A percentile compares a stretch with the other conserved stretches of the same genome.
Conservation (phyloP, 1,140 invertebrate genomes). For the Euwallacea fornicatus region DNA sequence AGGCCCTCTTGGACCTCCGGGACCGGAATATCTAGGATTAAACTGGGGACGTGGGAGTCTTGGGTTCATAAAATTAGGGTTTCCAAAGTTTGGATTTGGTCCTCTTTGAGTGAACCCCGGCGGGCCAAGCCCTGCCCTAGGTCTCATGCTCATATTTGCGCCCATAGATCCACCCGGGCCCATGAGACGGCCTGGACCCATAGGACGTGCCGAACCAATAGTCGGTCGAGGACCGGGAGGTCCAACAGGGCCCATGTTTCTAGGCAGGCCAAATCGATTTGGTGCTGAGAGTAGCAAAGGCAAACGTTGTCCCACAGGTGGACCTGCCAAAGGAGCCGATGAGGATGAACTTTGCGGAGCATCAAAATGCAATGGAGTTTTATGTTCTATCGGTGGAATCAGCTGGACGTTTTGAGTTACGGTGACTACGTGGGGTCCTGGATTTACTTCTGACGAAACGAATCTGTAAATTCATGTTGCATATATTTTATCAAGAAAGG, state of each 20-base stretch:
- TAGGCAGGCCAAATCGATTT: neutral
- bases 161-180: too few species aligned
- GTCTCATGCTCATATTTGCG: neutral
- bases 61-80: conserved; percentile 1
- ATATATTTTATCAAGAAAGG: too few species aligned
- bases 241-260: neutral
- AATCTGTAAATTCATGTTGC: too few species aligned
- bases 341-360: too few species aligned
- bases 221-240: neutral
- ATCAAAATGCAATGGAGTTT: too few species aligned
- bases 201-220: neutral
- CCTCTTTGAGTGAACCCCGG: neutral
- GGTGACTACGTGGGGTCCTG: too few species aligned
- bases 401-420: too few species aligned
- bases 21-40: conserved; percentile 11
- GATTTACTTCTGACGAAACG: too few species aligned
- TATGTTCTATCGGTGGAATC: too few species aligned
- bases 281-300: too few species aligned
- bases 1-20: conserved; percentile 8
- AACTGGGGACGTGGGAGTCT: conserved; percentile 11
- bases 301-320: too few species aligned
- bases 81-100: conserved; percentile 15
- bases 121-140: neutral
- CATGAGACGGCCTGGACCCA: neutral
- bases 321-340: too few species aligned